Percentiles rank a stretch among this genome's conserved stretches.
These are phyloP conservation scores for Torymus texanus DNA, from an alignment of 2,888 invertebrate species.

Conservation along the genomic window DNA sequence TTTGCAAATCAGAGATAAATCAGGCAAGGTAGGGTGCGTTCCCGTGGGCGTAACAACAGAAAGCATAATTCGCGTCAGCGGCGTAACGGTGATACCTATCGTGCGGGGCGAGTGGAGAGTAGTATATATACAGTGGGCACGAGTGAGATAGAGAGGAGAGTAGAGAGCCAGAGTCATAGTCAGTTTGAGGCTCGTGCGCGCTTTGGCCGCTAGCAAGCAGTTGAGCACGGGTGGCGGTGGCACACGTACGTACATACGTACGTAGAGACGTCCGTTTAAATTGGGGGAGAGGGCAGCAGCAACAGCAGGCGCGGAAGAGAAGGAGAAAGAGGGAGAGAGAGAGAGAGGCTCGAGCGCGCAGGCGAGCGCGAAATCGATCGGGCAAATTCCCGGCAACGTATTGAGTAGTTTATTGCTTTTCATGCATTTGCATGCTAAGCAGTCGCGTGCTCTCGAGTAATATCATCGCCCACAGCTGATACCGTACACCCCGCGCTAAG, in stretches of 20 bases:
- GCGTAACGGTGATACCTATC: constrained; percentile 31
- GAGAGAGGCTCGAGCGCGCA: constrained; percentile 3
- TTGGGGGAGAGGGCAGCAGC: constrained; percentile 65
- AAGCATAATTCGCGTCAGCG: constrained; percentile 30
- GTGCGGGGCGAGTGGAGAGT: background rate
- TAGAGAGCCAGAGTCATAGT: background rate
- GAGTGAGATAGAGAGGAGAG: background rate
- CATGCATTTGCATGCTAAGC: constrained; percentile 75
- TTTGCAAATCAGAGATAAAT: constrained; percentile 15
- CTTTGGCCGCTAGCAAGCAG: constrained; percentile 7
- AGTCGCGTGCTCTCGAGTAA: constrained; percentile 75
- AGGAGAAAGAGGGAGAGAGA: constrained; percentile 52
- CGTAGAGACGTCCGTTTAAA: constrained; percentile 62
- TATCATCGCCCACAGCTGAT: constrained; percentile 68
- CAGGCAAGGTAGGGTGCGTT: background rate
- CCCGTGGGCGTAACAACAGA: background rate
- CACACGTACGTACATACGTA: background rate
- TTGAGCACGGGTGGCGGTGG: background rate
- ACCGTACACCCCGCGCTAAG: constrained; percentile 59
- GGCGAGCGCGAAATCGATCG: constrained; percentile 71
- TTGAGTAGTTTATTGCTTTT: constrained; percentile 75
- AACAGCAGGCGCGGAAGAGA: background rate
- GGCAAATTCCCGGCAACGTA: constrained; percentile 73
- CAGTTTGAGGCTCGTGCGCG: background rate
- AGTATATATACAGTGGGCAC: background rate